Evolutionary conservation across 2,888 invertebrate species (phyloP).

Genomic region (Arctia plantaginis): DNA sequence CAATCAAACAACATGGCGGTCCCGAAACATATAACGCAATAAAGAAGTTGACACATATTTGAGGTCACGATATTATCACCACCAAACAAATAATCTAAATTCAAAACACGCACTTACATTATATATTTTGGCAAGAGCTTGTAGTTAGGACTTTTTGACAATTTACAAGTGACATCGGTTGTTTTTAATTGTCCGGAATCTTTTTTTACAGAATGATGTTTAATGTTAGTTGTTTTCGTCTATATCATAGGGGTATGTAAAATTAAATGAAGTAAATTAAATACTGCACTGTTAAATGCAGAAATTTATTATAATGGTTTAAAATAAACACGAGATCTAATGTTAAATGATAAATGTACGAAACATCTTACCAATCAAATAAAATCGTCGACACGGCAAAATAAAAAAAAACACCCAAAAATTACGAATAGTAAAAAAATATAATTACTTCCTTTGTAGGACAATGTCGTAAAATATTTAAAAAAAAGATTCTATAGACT

Average conservation of each 20-base stretch:
- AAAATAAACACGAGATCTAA: neutral
- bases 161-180: neutral
- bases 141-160: conserved; percentile 12
- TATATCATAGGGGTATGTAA: neutral
- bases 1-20: neutral
- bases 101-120: conserved; percentile 19
- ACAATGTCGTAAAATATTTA: neutral
- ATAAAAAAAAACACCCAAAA: neutral
- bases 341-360: neutral
- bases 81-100: conserved; percentile 3
- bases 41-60: neutral
- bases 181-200: neutral
- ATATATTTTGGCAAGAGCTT: conserved; percentile 38
- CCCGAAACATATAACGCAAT: neutral
- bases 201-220: neutral
- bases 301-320: neutral
- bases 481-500: neutral
- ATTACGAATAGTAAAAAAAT: neutral
- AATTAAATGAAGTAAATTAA: neutral
- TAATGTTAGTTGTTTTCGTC: neutral
- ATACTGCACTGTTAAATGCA: neutral
- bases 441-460: neutral
- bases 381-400: neutral
- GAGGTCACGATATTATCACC: neutral
- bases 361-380: neutral